Conservation (phyloP, 2,888 invertebrate species). For the Spatulosminthurus flaviceps region DNA sequence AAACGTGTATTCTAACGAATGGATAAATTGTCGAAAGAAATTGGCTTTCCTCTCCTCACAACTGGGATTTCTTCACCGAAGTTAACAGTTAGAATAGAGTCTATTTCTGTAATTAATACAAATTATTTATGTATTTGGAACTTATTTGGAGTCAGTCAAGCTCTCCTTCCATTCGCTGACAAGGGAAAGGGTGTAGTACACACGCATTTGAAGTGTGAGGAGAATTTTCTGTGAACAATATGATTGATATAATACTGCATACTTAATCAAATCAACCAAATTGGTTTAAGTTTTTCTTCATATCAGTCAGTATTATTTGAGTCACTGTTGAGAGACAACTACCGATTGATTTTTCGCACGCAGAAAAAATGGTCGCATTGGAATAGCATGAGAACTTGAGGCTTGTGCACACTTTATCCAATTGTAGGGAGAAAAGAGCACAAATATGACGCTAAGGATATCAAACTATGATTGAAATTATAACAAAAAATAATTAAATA, state of each 20-base stretch:
- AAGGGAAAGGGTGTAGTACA: conserved; percentile 11
- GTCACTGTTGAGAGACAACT: conserved; percentile 14
- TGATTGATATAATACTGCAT: background rate
- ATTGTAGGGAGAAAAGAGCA: background rate
- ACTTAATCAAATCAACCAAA: conserved; percentile 14
- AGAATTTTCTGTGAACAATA: background rate
- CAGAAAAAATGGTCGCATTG: conserved; percentile 4
- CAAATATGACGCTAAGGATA: background rate
- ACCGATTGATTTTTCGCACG: conserved; percentile 18
- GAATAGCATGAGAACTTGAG: background rate
- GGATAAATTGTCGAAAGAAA: background rate
- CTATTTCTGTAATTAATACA: conserved; percentile 18
- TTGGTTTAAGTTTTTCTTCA: background rate
- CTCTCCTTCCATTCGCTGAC: background rate
- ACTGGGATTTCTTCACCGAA: conserved; percentile 13
- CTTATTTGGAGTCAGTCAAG: conserved; percentile 8
- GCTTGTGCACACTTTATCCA: background rate
- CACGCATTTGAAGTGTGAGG: background rate
- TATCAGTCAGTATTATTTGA: conserved; percentile 14
- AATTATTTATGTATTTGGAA: conserved; percentile 12
- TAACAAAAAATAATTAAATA: background rate
- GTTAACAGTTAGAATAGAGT: background rate
- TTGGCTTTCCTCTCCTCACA: conserved; percentile 18
- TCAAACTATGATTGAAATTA: background rate
- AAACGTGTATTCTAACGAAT: background rate